Base-by-base conservation (phyloP, 2,113 vertebrate species). In the Oryzias javanicus region DNA sequence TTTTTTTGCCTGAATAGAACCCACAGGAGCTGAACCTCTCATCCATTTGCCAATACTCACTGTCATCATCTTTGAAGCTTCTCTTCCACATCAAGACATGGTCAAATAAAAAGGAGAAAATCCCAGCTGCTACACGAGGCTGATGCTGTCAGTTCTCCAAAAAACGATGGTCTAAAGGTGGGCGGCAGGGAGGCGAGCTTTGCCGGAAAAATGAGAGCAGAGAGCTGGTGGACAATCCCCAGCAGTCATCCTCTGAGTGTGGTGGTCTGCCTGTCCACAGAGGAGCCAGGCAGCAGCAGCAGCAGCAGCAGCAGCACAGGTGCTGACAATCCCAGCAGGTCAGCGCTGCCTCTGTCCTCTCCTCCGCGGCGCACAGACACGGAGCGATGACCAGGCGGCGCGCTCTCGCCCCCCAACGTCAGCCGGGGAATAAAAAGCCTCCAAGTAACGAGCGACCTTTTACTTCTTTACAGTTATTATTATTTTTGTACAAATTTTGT, bases 11-110 rank as follows among this genome's bases (percentile, higher is more conserved):
- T 14, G 20, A 45, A 60, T 42, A 24, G 49, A 53, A 29, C 12
- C 70, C 16, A 24, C 48, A 50, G 44, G 55, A 24, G 64, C 62
- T 56, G 64, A 76, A 56, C 55, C 64, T 19, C 47, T 14, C 35
- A 50, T 55, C 41, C 57, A 29, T 70, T 56, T 66, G 25, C 60
- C 35, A 20, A 60, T 90, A 90, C 92, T 94, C 90, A 92, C 91
- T 84, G 92, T 86, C 91, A 92, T 92, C 82, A 84, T 91, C 78
- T 78, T 35, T 63, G 55, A 6, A 49, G 17, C 58, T 35, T 76
- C 47, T 69, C 56, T 81, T 72, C 67, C 78, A 29, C 64, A 74
- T 93, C 93, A 93, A 89, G 92, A 85, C 90, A 91, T 94, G 76
- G 77, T 89, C 77, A 86, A 81, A 12, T 10, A 35, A 35, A 35